Evolutionary conservation across 1,140 invertebrate genomes (phyloP), one percentile per base, ranked within the genome.

Genomic region (Sogatella furcifera): DNA sequence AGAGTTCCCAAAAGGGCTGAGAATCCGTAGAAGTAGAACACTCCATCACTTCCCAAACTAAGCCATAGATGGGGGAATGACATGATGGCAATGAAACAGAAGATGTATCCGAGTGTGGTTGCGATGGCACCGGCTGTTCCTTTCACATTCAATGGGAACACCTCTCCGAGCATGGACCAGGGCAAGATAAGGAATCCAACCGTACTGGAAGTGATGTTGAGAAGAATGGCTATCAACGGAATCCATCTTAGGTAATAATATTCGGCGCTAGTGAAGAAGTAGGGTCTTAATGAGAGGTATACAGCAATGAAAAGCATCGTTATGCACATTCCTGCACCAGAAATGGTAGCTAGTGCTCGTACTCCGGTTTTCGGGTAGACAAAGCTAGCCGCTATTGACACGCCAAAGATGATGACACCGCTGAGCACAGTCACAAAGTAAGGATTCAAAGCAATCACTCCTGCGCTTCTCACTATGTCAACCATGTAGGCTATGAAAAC

Each of bases 41-140:
- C 80, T 0, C 80, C 83, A 28, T 78, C 73, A 52, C 78, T 74
- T 2, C 82, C 81, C 61, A 90, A 73, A 1, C 60, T 17, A 0
- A 67, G 17, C n/a, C 81, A 70, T 68, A 86, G 71, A 2, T 77
- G 70, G 0, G 83, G 81, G 72, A 89, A 92, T 5, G 78, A 78
- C 69, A 90, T 90, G 4, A 90, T 82, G 5, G 84, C 78, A 5
- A 86, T 67, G 65, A 91, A 92, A 24, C 84, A 84, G 67, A 85
- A 84, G 1, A 83, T 70, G 72, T 88, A 89, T 31, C 79, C 85
- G 4, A 81, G 71, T 28, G 81, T 81, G 3, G 82, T 78, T 2
- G 83, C 83, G 2, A 87, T 56, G 0, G 84, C 84, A 0, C 82
- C 81, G 0, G 86, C 81, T 1, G 81, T 70, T 9, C 78, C 80